phyloP scores from a whole-genome alignment of 1,140 invertebrate genomes.

The Drosophila funebris region DNA sequence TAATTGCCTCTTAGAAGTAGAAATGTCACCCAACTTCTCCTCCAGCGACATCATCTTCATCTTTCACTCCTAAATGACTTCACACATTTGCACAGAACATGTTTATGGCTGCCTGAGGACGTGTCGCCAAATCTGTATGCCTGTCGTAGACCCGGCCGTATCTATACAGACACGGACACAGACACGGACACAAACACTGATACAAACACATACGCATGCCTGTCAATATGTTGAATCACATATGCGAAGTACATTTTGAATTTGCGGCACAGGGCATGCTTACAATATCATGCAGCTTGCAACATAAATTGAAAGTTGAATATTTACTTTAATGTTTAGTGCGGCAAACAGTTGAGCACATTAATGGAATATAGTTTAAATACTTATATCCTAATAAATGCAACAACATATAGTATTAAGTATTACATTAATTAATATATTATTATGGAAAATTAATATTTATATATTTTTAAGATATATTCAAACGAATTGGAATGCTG shows the following conservation, averaged over 20 bases:
- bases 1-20: constrained; percentile 59
- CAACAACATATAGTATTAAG: too few relatives aligned
- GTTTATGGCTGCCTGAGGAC: constrained; percentile 45
- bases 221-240: constrained; percentile 45
- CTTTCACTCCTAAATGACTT: constrained; percentile 58
- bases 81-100: constrained; percentile 55
- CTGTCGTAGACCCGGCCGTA: constrained; percentile 29
- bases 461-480: too few relatives aligned
- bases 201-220: not conserved
- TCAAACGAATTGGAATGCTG: too few relatives aligned
- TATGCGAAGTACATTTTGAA: not conserved
- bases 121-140: constrained; percentile 40
- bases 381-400: too few relatives aligned
- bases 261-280: not conserved
- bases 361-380: too few relatives aligned
- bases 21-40: not conserved
- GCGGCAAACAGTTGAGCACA: too few relatives aligned
- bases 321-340: too few relatives aligned
- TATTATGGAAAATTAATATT: too few relatives aligned
- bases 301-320: not conserved
- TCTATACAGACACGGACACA: constrained; percentile 20
- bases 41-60: not conserved
- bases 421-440: too few relatives aligned
- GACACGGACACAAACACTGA: constrained; percentile 5
- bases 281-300: not conserved